Conservation (phyloP, 2,797 vertebrate species). For the Sebastes trivittatus region DNA sequence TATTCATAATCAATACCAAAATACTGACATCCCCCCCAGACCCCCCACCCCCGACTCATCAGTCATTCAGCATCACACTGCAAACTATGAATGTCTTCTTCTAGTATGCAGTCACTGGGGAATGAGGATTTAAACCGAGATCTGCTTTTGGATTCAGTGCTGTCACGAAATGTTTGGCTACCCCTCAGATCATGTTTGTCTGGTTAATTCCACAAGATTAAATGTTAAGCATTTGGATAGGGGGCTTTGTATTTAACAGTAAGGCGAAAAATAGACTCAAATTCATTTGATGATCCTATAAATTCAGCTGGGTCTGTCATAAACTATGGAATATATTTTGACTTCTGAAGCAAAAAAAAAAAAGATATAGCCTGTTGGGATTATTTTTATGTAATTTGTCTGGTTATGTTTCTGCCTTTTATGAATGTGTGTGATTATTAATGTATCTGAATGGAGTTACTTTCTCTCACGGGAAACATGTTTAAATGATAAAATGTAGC, state of each 20-base stretch:
- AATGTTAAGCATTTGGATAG: constrained; percentile 34
- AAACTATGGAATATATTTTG: constrained; percentile 28
- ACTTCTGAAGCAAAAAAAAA: constrained; percentile 10
- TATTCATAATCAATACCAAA: constrained; percentile 72
- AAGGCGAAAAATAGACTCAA: constrained; percentile 24
- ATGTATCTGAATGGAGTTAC: constrained; percentile 55
- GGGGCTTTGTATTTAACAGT: constrained; percentile 24
- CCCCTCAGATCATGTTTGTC: constrained; percentile 48
- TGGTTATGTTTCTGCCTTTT: constrained; percentile 29
- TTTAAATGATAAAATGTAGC: constrained; percentile 62
- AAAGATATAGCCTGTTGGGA: constrained; percentile 18
- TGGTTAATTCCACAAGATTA: constrained; percentile 40
- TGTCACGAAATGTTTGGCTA: constrained; percentile 38
- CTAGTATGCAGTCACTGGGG: constrained; percentile 2
- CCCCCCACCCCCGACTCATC: constrained; percentile 12
- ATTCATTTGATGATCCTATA: constrained; percentile 29
- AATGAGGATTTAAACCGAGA: constrained; percentile 46
- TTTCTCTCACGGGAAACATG: constrained; percentile 54
- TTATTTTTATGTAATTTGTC: constrained; percentile 50
- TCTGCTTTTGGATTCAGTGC: constrained; percentile 29
- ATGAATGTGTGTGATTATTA: constrained; percentile 55
- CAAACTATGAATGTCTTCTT: constrained; percentile 46
- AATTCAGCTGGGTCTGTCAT: constrained; percentile 17
- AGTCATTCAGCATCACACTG: constrained; percentile 45
- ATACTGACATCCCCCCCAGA: constrained; percentile 14